These are phyloP conservation scores for Drosophila kohkoa DNA, from an alignment of 1,140 invertebrate species.

Conservation along the genomic window DNA sequence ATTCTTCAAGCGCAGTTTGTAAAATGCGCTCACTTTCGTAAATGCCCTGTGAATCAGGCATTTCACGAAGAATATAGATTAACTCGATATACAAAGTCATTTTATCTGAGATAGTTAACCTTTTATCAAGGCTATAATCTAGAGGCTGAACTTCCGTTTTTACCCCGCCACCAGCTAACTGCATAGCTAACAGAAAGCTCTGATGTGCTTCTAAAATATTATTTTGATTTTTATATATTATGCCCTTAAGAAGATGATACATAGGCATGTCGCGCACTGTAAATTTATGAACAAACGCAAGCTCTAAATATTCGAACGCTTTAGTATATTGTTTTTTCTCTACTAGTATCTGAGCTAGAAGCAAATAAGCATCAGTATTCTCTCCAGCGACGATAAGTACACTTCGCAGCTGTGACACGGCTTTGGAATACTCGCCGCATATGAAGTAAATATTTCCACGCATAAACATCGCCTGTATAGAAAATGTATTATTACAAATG, in stretches of 20 bases:
- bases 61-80: constrained; percentile 90
- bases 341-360: constrained; percentile 94
- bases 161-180: constrained; percentile 82
- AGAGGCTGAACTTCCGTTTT: constrained; percentile 21
- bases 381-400: constrained; percentile 91
- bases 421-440: constrained; percentile 90
- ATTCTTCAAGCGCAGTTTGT: constrained; percentile 91
- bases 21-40: constrained; percentile 93
- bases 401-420: constrained; percentile 89
- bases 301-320: constrained; percentile 94
- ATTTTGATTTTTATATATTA: constrained; percentile 92
- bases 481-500: neutral
- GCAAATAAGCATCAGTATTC: constrained; percentile 92
- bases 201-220: constrained; percentile 91
- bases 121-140: neutral
- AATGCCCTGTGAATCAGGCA: constrained; percentile 87
- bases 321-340: constrained; percentile 90
- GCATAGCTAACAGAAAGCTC: constrained; percentile 90
- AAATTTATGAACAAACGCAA: constrained; percentile 96
- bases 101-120: constrained; percentile 89
- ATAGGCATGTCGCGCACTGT: constrained; percentile 95
- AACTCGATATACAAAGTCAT: constrained; percentile 95
- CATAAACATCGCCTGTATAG: constrained; percentile 89
- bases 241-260: constrained; percentile 94
- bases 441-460: constrained; percentile 93